phyloP scores from a whole-genome alignment of 1,140 invertebrate species.

The Oedothorax gibbosus region DNA sequence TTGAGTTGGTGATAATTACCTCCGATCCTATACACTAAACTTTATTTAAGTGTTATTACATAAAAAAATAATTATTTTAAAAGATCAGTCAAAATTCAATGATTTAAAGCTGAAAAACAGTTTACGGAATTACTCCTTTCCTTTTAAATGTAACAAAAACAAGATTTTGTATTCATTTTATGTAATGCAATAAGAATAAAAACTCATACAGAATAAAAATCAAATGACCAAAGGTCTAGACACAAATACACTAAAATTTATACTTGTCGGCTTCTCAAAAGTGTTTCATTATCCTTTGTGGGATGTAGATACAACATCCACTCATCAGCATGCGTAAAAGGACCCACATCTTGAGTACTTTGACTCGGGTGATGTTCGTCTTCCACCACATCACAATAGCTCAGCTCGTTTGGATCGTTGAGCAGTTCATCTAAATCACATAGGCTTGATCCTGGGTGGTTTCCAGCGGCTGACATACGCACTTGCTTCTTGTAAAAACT shows the following conservation, averaged over 20 bases:
- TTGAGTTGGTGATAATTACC: too few species aligned
- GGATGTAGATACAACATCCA: slow-evolving; percentile 38
- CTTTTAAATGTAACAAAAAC: too few species aligned
- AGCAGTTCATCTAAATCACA: slow-evolving; percentile 25
- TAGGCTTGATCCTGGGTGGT: slow-evolving; percentile 51
- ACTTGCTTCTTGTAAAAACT: slow-evolving; percentile 69
- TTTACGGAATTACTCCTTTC: too few species aligned
- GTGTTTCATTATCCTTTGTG: slow-evolving; percentile 15
- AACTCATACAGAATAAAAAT: neutral
- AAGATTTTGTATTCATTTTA: too few species aligned
- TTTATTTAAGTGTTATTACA: too few species aligned
- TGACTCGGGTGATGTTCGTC: slow-evolving; percentile 1
- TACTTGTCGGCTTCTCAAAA: slow-evolving; percentile 32
- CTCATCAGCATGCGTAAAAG: slow-evolving; percentile 39
- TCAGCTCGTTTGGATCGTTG: slow-evolving; percentile 5
- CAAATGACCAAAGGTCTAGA: neutral
- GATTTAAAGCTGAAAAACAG: too few species aligned
- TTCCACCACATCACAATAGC: slow-evolving; percentile 7
- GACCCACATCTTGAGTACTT: slow-evolving; percentile 27
- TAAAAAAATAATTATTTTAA: too few species aligned
- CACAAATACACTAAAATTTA: neutral
- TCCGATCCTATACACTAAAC: too few species aligned
- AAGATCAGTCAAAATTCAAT: too few species aligned
- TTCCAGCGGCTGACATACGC: slow-evolving; percentile 41
- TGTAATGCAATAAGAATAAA: too few species aligned